These are phyloP conservation scores for Euproctis similis DNA, from an alignment of 2,888 invertebrate genomes.

Conservation along the genomic window DNA sequence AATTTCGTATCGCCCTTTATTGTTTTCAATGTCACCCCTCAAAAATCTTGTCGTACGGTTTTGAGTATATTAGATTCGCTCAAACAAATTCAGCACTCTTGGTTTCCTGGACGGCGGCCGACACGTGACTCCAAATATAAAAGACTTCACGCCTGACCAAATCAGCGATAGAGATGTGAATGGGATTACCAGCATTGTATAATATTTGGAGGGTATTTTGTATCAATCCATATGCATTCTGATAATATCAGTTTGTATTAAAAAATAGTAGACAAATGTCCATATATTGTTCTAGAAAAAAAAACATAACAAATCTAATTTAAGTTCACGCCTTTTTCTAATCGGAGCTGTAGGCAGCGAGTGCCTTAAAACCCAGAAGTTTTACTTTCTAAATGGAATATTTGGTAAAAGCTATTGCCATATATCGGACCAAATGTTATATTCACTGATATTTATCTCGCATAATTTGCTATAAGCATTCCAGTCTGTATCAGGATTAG, in stretches of 20 bases:
- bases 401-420: too few relatives aligned
- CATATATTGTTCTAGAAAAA: too few relatives aligned
- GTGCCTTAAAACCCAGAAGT: too few relatives aligned
- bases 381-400: too few relatives aligned
- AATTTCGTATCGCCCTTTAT: slow-evolving; percentile 36
- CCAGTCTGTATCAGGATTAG: too few relatives aligned
- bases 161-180: slow-evolving; percentile 61
- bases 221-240: slow-evolving; percentile 24
- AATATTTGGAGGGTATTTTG: slow-evolving; percentile 47
- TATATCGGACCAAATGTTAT: too few relatives aligned
- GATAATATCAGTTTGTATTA: slow-evolving; percentile 23
- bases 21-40: slow-evolving; percentile 36
- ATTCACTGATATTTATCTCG: too few relatives aligned
- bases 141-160: slow-evolving; percentile 70
- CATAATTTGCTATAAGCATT: too few relatives aligned
- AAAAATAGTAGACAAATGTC: too few relatives aligned
- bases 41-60: slow-evolving; percentile 53
- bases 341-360: too few relatives aligned
- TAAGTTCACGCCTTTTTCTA: too few relatives aligned
- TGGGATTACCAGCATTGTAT: slow-evolving; percentile 69
- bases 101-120: slow-evolving; percentile 66
- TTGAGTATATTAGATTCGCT: slow-evolving; percentile 72
- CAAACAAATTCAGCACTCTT: slow-evolving; percentile 53
- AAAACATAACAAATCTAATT: too few relatives aligned
- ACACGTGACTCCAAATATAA: slow-evolving; percentile 70